Evolutionary conservation across 2,797 vertebrate genomes (phyloP), one percentile per base, ranked within the genome.

Genomic region (Carapus acus): DNA sequence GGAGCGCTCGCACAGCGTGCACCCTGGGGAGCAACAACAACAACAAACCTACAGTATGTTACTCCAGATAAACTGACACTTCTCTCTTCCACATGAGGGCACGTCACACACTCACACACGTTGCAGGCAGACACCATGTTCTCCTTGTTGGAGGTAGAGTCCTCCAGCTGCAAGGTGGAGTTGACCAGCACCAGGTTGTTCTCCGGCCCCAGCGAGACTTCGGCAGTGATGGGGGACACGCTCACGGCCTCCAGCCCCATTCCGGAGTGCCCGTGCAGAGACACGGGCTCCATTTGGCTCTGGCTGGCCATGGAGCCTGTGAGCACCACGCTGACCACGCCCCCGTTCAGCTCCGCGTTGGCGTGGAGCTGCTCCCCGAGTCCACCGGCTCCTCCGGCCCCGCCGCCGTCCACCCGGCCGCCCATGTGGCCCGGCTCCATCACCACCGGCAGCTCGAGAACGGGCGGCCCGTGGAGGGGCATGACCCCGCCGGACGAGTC

Each of bases 121-220:
- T 91, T 94, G 84, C 91, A 99, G 62, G 93, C 88, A 4, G 90
- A 85, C 48, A 90, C 90, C 90, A 98, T 92, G 79, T 93, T 97
- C 79, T 99, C 94, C 83, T 99, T 99, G 85, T 94, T 93, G 14
- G 94, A 90, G 51, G 91, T 89, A 62, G 93, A 93, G 65, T 96
- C 92, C 69, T 97, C 94, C 33, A 98, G 90, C 76, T 98, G 94
- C 65, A 97, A 84, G 6, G 88, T 90, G 38, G 93, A 87, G 27
- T 94, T 91, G 43, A 98, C 96, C 31, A 96, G 91, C 69, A 94
- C 89, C 71, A 99, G 89, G 85, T 88, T 94, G 85, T 87, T 96
- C 71, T 95, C 92, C 1, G 93, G 88, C 14, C 92, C 91, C 80
- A 99, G 87, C 33, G 93, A 90, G 71, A 97, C 94, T 76, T 99